Conservation (phyloP, 2,888 invertebrate species). For the Ceriagrion tenellum region DNA sequence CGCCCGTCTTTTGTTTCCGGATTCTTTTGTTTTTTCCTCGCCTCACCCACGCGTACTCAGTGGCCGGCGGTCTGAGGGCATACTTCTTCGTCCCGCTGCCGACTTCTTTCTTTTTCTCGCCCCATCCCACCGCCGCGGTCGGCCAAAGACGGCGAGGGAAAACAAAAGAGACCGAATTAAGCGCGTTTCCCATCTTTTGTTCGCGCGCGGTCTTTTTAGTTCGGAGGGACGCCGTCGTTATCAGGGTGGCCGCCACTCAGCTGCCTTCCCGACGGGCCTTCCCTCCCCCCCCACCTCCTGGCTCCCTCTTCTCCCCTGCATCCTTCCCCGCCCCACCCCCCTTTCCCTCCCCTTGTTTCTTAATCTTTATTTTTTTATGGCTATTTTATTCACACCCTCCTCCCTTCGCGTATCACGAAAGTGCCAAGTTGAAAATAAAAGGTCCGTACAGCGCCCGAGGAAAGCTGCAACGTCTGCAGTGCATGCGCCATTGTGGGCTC, state of each 20-base stretch:
- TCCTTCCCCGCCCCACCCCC: background rate
- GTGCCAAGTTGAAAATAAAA: background rate
- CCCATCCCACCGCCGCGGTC: background rate
- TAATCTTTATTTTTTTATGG: background rate
- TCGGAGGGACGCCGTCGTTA: background rate
- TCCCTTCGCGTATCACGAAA: background rate
- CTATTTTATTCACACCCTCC: background rate
- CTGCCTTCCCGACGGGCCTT: background rate
- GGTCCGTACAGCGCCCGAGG: background rate
- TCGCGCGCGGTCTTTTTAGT: slow-evolving; percentile 15
- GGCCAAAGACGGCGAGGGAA: background rate
- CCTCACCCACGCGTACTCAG: background rate
- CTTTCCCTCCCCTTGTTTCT: background rate
- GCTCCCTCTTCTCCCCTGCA: no score
- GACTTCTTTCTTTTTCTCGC: background rate
- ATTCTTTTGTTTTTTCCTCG: background rate
- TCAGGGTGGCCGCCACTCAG: slow-evolving; percentile 32
- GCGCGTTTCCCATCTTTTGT: background rate
- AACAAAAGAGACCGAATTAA: background rate
- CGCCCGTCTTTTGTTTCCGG: background rate
- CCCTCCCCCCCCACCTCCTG: background rate
- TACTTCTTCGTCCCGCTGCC: background rate
- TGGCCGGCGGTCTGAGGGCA: background rate
- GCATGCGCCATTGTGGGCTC: background rate
- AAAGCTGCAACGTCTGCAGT: background rate